Evolutionary conservation across 2,113 vertebrate species (phyloP), one percentile per base, ranked within the genome.

Genomic region (Machaerirhynchus nigripectus): DNA sequence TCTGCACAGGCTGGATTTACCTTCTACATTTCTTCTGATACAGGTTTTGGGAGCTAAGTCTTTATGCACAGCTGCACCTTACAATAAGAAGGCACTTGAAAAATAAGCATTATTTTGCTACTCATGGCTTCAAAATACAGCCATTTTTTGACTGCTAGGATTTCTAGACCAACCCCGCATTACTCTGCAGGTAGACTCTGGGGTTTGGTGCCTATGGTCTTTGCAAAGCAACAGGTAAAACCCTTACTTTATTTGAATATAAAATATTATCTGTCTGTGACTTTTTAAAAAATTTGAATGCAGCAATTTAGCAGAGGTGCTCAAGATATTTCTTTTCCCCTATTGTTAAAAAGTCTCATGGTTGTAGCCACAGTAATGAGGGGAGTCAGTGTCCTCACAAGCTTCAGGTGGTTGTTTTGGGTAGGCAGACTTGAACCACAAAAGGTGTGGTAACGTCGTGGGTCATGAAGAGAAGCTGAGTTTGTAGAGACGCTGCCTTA

Each of bases 251-350:
- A 28, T 87, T 49, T 57, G 20, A 73, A 40, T 33, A 27, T 26
- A 76, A 89, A 73, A 64, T 42, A 26, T 12, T 12, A 8, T 17
- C 8, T 84, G 28, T 9, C 28, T 55, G 5, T 46, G 31, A 35
- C 4, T 65, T 64, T 64, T 22, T 3, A 0, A 55, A 53, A 63
- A 49, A 19, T 0, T 1, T 8, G 15, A 63, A 18, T 40, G 15
- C 23, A 55, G 16, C 21, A 73, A 42, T 80, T 44, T 39, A 53
- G 27, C 22, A 52, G 11, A 39, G 3, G 26, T 12, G 16, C 5
- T 65, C 10, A 49, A 56, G 24, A 33, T 5, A 2, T 2, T 15
- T n/a, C 5, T 22, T 19, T 47, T 42, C 27, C 23, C 23, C 22
- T 15, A 1, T 49, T 53, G 13, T 73, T 78, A 49, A 63, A 84